Evolutionary conservation across 2,797 vertebrate species (phyloP), one percentile per base, ranked within the genome.

Genomic region (Phyllotis vaccarum): DNA sequence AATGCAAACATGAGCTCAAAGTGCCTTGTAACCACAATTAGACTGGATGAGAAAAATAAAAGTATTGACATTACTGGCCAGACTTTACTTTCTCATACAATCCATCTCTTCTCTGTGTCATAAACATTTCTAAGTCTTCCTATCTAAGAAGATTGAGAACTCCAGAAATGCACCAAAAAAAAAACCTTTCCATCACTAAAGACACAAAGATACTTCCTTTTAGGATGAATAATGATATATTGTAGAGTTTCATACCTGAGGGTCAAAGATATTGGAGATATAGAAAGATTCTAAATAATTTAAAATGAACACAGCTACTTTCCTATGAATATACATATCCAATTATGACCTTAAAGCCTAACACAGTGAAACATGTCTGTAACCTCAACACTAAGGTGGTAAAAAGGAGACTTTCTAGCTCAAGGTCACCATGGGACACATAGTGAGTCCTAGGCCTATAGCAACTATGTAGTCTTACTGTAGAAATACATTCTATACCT

Each of bases 11-110:
- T 17, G 12, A 80, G 40, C 56, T 37, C 79, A 43, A 72, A 74
- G 12, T 66, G 27, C 37, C 70, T 89, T 64, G 13, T 54, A 81
- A 49, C 56, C 34, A 92, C 95, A 74, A 52, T 72, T 80, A 87
- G 46, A 58, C 37, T 64, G 19, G 66, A 93, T 72, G 64, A 93
- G 52, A 93, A 93, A 86, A 83, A 80, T 17, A 58, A 94, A 72
- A 17, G 16, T 60, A 34, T 72, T 78, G 72, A 9, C 12, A 92
- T 85, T 49, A 62, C 21, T 76, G 79, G 62, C 46, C 79, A 11
- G 46, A 27, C 78, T 64, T 81, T 64, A 90, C 64, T 88, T 88
- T 81, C n/a, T 86, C 66, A 58, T 40, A 9, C 34, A 81, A 46
- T 40, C 16, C 16, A 27, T 34, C 40, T 3, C 21, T 46, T 86